Conservation (phyloP, 2,797 vertebrate genomes). For the Nyctalus aviator region DNA sequence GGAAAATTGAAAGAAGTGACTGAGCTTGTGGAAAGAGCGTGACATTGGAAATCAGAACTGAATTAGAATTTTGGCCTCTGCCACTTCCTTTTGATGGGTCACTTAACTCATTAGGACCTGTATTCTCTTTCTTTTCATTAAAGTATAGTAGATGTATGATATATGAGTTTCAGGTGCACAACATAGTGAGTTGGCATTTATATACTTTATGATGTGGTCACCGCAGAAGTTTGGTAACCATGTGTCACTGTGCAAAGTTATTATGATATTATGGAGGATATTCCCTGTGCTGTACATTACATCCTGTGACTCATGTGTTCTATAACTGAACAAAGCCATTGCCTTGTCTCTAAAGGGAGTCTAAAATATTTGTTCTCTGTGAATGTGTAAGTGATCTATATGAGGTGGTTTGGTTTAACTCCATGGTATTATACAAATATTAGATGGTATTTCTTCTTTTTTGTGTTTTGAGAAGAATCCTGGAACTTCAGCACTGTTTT, state of each 20-base stretch:
- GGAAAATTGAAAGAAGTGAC: neutral
- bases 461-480: slow-evolving; percentile 29
- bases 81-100: neutral
- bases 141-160: neutral
- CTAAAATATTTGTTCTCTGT: neutral
- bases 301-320: neutral
- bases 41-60: neutral
- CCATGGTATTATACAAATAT: neutral
- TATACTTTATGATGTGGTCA: neutral
- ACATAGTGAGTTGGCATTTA: neutral
- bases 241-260: neutral
- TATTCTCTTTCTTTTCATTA: neutral
- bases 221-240: neutral
- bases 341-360: neutral
- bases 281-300: neutral
- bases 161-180: neutral
- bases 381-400: neutral
- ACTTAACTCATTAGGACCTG: neutral
- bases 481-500: neutral
- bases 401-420: neutral
- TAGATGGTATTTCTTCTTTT: neutral
- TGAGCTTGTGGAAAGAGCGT: neutral
- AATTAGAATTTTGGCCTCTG: slow-evolving; percentile 16
- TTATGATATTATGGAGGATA: neutral
- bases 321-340: neutral